Conservation (phyloP, 64 coral and sea anemone genomes). For the Pocillopora verrucosa region DNA sequence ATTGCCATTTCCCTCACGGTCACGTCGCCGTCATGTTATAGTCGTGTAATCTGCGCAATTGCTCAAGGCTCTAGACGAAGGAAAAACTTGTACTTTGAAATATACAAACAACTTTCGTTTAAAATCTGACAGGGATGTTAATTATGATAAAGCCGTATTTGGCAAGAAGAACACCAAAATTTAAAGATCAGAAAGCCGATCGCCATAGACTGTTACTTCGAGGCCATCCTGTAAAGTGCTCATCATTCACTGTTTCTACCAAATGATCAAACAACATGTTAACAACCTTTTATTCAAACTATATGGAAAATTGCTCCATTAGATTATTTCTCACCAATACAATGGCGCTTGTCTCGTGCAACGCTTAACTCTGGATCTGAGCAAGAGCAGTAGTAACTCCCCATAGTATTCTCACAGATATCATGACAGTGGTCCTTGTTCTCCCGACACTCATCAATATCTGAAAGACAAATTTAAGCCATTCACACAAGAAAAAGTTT, state of each 20-base stretch:
- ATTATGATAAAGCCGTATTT: too few relatives aligned
- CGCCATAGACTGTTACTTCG: too few relatives aligned
- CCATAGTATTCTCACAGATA: slow-evolving; percentile 73
- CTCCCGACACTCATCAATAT: slow-evolving; percentile 69
- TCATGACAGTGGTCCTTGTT: slow-evolving; percentile 65
- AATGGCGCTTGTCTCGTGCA: neutral
- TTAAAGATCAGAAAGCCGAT: too few relatives aligned
- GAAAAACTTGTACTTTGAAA: too few relatives aligned
- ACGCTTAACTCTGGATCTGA: slow-evolving; percentile 36
- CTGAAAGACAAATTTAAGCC: slow-evolving; percentile 3
- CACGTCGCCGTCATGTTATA: too few relatives aligned
- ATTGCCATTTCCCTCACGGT: too few relatives aligned
- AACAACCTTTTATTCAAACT: neutral
- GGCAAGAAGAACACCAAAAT: too few relatives aligned
- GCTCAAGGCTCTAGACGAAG: too few relatives aligned
- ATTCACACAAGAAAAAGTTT: neutral
- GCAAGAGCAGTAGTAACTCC: slow-evolving; percentile 78
- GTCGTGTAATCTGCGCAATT: too few relatives aligned
- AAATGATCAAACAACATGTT: neutral
- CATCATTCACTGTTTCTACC: neutral
- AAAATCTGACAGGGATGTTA: too few relatives aligned
- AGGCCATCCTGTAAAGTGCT: too few relatives aligned
- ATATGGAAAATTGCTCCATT: neutral
- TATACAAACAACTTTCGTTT: too few relatives aligned
- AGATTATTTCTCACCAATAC: neutral